These are phyloP conservation scores for Gymnoscelis rufifasciata DNA, from an alignment of 2,888 invertebrate species.

Conservation along the genomic window DNA sequence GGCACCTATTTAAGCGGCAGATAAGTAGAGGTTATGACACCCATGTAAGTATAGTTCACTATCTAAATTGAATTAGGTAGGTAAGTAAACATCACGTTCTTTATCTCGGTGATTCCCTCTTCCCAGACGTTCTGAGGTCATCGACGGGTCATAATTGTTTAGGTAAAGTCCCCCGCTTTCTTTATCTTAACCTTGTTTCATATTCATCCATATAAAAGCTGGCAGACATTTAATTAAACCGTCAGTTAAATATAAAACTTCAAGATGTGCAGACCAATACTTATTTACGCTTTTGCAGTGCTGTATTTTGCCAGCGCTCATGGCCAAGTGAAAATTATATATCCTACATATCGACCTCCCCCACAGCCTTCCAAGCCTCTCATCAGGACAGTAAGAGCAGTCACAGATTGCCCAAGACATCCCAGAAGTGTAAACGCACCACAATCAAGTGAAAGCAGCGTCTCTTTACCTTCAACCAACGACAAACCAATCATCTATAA, in stretches of 20 bases:
- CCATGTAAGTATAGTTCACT: not conserved
- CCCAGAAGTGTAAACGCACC: not conserved
- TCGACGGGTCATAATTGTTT: not conserved
- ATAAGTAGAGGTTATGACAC: not conserved
- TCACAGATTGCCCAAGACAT: not conserved
- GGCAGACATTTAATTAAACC: not conserved
- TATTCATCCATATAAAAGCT: slow-evolving; percentile 9
- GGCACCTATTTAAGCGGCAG: not conserved
- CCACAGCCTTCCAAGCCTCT: slow-evolving; percentile 1
- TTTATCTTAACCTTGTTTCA: slow-evolving; percentile 4
- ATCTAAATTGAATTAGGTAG: not conserved
- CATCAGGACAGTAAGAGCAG: slow-evolving; percentile 20
- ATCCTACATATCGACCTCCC: slow-evolving; percentile 20
- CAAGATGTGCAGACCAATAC: slow-evolving; percentile 16
- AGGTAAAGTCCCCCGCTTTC: slow-evolving; percentile 16
- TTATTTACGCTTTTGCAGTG: slow-evolving; percentile 11
- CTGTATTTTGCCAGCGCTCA: slow-evolving; percentile 9
- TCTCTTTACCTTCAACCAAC: not conserved
- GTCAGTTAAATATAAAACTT: slow-evolving; percentile 10
- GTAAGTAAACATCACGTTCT: slow-evolving; percentile 4
- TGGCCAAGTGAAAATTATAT: slow-evolving; percentile 15
- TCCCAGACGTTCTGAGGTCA: slow-evolving; percentile 1
- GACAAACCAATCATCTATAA: slow-evolving; percentile 11
- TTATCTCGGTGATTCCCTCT: slow-evolving; percentile 16
- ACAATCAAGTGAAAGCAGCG: not conserved